Conservation (phyloP, 2,888 invertebrate genomes). For the Hirtodrosophila cameraria region DNA sequence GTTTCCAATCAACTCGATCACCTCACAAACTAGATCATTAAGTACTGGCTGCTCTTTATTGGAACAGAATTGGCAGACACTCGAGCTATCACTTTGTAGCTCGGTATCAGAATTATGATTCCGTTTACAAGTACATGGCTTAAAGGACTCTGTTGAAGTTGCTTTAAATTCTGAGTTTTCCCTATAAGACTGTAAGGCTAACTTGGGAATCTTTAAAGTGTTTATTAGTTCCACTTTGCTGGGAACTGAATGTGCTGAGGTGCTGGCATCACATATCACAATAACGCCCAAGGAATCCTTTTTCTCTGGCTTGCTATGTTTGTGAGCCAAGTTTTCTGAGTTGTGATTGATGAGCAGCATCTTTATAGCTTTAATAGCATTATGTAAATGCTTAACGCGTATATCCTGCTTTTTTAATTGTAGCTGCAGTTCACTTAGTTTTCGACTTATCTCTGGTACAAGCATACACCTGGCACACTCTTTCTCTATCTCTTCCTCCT, state of each 20-base stretch:
- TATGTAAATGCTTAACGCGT: neutral
- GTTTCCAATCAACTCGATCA: constrained; percentile 29
- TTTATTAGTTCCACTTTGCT: neutral
- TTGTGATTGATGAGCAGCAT: no score
- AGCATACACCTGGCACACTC: no score
- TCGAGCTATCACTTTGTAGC: neutral
- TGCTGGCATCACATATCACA: neutral
- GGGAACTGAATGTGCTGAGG: neutral
- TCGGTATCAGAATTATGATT: no score
- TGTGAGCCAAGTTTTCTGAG: neutral
- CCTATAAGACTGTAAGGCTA: no score
- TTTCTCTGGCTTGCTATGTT: no score
- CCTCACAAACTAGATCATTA: constrained; percentile 20
- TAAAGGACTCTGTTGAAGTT: no score
- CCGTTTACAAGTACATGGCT: neutral
- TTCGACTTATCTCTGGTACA: no score
- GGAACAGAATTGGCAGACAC: constrained; percentile 45
- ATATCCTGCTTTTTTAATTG: constrained; percentile 1
- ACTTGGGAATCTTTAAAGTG: neutral
- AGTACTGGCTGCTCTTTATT: constrained; percentile 10
- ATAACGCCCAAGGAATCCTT: neutral
- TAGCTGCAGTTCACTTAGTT: no score
- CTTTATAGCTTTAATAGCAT: neutral
- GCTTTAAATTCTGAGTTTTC: no score
- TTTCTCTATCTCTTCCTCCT: no score